phyloP scores from a whole-genome alignment of 2,113 vertebrate species.

The Perca fluviatilis region DNA sequence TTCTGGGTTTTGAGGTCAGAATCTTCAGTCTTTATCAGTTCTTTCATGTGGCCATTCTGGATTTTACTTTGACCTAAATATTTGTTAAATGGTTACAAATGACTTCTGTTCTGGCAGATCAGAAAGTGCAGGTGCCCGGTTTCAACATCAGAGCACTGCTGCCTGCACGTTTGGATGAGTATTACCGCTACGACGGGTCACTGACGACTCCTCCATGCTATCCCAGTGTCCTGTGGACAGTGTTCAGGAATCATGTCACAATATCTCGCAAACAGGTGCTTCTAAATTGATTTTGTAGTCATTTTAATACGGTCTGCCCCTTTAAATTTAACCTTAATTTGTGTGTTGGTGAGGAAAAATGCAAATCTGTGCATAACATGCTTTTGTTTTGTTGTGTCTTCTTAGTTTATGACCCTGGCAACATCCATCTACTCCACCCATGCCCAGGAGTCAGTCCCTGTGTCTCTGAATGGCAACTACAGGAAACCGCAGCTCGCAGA shows the following conservation, averaged over 20 bases:
- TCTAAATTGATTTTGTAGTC: not conserved
- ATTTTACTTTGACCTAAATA: not conserved
- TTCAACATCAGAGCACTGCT: slow-evolving; percentile 90
- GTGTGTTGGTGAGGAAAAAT: not conserved
- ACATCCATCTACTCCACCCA: slow-evolving; percentile 88
- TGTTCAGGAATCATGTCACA: slow-evolving; percentile 89
- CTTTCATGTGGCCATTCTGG: not conserved
- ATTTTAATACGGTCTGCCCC: not conserved
- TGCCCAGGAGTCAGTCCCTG: slow-evolving; percentile 80
- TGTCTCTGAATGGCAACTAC: slow-evolving; percentile 89
- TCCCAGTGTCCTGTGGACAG: slow-evolving; percentile 94
- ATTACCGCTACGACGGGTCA: slow-evolving; percentile 94
- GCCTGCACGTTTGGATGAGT: slow-evolving; percentile 88
- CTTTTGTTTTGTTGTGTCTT: slow-evolving; percentile 56
- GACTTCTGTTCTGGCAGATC: slow-evolving; percentile 79
- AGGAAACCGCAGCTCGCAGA: slow-evolving; percentile 86
- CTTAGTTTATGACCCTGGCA: slow-evolving; percentile 88
- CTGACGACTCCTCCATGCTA: slow-evolving; percentile 96
- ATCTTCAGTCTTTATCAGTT: not conserved
- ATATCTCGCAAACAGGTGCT: slow-evolving; percentile 92
- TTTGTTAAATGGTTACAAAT: not conserved
- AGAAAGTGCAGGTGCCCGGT: slow-evolving; percentile 85
- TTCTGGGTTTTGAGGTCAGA: not conserved
- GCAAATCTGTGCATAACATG: not conserved
- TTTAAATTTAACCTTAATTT: slow-evolving; percentile 3